phyloP scores from a whole-genome alignment of 2,888 invertebrate species.

The Zaprionus lineosus region DNA sequence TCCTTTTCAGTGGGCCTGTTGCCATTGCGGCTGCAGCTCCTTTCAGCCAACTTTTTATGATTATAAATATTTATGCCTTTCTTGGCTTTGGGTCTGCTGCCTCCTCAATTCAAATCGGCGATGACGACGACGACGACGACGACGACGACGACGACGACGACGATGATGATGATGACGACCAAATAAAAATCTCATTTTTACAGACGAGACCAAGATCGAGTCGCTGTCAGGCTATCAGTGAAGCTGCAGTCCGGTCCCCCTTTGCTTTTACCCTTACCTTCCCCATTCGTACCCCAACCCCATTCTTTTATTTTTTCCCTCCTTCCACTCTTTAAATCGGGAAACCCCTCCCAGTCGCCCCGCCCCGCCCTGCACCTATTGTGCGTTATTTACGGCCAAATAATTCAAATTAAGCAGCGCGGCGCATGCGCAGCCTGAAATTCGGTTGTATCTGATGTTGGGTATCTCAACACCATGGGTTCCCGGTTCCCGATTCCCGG shows the following conservation, averaged over 20 bases:
- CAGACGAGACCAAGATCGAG: constrained; percentile 37
- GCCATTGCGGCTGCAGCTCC: constrained; percentile 41
- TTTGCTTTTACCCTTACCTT: background rate
- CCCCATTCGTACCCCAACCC: constrained; percentile 4
- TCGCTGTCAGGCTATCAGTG: constrained; percentile 14
- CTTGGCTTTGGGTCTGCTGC: constrained; percentile 23
- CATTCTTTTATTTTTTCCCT: background rate
- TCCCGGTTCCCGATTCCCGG: too few species aligned
- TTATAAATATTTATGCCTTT: constrained; percentile 77
- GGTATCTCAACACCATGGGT: too few species aligned
- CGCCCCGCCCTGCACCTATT: constrained; percentile 53
- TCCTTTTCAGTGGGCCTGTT: constrained; percentile 60
- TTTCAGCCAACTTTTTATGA: constrained; percentile 59
- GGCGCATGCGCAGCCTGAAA: constrained; percentile 46
- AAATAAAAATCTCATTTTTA: constrained; percentile 73
- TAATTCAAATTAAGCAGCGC: constrained; percentile 80
- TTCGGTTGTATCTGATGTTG: constrained; percentile 29
- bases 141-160: constrained; percentile 26
- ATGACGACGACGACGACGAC: constrained; percentile 28
- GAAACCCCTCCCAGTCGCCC: background rate
- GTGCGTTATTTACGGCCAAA: constrained; percentile 80
- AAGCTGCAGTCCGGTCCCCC: background rate
- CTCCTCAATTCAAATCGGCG: constrained; percentile 62
- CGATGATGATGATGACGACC: constrained; percentile 24
- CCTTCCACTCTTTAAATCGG: too few species aligned